phyloP scores from a whole-genome alignment of 2,113 vertebrate genomes.

The Psettodes erumei region DNA sequence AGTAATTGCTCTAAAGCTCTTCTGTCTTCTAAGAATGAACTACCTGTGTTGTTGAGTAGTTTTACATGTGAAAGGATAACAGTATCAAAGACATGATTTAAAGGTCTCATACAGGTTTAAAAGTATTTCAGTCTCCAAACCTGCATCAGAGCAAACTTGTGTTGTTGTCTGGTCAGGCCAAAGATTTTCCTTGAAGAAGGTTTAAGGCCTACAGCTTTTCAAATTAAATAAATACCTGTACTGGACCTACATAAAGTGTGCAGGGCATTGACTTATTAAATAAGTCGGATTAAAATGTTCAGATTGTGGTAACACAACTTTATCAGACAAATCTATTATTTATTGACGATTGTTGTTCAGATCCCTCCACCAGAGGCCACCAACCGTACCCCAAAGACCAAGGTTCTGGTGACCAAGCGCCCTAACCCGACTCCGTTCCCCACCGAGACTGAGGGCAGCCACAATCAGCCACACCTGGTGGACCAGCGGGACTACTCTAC shows the following conservation, averaged over 20 bases:
- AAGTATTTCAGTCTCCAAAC: too few species aligned
- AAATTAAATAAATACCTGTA: not conserved
- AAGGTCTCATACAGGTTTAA: not conserved
- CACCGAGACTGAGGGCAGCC: constrained; percentile 92
- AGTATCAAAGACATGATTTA: not conserved
- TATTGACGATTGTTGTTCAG: constrained; percentile 54
- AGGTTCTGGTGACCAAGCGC: constrained; percentile 86
- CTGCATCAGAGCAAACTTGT: too few species aligned
- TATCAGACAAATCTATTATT: not conserved
- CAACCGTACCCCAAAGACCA: constrained; percentile 90
- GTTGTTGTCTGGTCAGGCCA: too few species aligned
- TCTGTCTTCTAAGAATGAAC: not conserved
- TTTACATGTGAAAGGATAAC: not conserved
- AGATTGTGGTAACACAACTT: not conserved
- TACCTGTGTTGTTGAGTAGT: not conserved
- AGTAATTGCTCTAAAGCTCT: not conserved
- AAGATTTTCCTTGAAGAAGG: too few species aligned
- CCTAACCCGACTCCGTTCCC: constrained; percentile 94
- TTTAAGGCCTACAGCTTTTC: not conserved
- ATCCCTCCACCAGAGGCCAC: constrained; percentile 94
- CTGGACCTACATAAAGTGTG: not conserved
- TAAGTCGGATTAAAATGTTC: not conserved
- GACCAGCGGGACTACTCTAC: constrained; percentile 99
- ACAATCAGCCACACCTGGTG: constrained; percentile 95
- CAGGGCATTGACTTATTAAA: not conserved